Evolutionary conservation across 2,113 vertebrate species (phyloP).

Genomic region (Melierax canorus): DNA sequence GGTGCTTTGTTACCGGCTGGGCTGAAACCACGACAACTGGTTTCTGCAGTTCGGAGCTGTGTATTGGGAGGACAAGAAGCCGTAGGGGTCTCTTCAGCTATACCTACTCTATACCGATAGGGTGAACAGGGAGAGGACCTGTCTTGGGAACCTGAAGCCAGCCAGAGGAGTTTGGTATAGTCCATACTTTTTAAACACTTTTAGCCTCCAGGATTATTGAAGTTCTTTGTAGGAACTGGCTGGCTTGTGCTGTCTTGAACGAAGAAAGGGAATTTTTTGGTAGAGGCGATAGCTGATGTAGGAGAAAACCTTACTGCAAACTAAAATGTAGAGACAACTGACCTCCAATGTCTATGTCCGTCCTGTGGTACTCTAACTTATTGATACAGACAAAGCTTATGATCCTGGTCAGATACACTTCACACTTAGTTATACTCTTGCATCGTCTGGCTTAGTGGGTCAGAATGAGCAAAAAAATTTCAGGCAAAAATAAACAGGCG

Average conservation of each 20-base stretch:
- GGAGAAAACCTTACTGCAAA: not conserved
- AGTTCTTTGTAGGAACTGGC: not conserved
- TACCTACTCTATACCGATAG: rapidly evolving
- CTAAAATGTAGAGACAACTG: not conserved
- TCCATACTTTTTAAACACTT: not conserved
- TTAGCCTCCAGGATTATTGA: not conserved
- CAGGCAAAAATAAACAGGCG: not conserved
- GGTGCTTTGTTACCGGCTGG: too few species aligned
- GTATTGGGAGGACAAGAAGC: not conserved
- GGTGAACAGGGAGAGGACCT: not conserved
- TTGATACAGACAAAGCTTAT: not conserved
- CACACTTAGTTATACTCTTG: not conserved
- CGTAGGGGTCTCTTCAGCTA: not conserved
- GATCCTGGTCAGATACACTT: not conserved
- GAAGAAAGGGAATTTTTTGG: not conserved
- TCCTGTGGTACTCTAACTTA: not conserved
- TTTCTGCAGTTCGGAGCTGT: not conserved
- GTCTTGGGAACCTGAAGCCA: not conserved
- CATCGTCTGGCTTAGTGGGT: not conserved
- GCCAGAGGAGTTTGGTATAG: not conserved
- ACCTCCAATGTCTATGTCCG: not conserved
- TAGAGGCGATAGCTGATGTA: not conserved
- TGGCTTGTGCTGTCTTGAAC: not conserved
- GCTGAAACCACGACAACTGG: not conserved
- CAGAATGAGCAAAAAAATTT: not conserved